Base-by-base conservation (phyloP, 2,888 invertebrate genomes). In the Oscheius sp. region DNA sequence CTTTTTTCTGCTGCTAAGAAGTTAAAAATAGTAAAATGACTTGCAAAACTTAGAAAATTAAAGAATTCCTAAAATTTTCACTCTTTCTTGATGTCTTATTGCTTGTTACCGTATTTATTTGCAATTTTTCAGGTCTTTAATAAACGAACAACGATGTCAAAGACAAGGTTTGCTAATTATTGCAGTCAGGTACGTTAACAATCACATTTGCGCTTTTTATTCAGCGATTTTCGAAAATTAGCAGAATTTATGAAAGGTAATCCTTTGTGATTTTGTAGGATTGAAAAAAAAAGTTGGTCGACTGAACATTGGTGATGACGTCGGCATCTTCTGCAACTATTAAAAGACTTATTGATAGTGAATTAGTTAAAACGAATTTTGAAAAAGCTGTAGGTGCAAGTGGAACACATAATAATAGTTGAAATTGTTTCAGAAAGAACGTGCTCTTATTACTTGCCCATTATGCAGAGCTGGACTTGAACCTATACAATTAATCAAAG, bases 381-480 rank as follows among this genome's bases (percentile, higher is more conserved):
- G 13, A 59, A 58, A 63, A 69, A 74, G 71, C 73, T 74, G 78
- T 80, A 70, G 73, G 77, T 77, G 74, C 61, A 18, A 21, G 9
- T 18, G 9, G 25, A 45, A 16, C 16, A 9, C 18, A 35, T 9
- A 35, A 35, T 35, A 35, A 35, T 64, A 45, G 49, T 45, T 25
- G 12, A 23, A 27, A n/a, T n/a, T 12, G 45, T 52, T 73, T 61
- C 56, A 73, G 69, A 16, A 55, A 29, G 55, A 53, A 18, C 43
- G 55, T 23, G 71, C 23, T 16, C 18, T 27, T 25, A 68, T 66
- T 23, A 43, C 21, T 52, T 83, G 83, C 49, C 83, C 84, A 18
- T 72, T 72, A 29, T 83, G 83, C 63, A 58, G 70, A 16, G 73
- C 74, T 35, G 69, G 69, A 13, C 59, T 83, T 16, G 69, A 71